Base-by-base conservation (phyloP, 2,888 invertebrate species). In the Cephus sareptanus region DNA sequence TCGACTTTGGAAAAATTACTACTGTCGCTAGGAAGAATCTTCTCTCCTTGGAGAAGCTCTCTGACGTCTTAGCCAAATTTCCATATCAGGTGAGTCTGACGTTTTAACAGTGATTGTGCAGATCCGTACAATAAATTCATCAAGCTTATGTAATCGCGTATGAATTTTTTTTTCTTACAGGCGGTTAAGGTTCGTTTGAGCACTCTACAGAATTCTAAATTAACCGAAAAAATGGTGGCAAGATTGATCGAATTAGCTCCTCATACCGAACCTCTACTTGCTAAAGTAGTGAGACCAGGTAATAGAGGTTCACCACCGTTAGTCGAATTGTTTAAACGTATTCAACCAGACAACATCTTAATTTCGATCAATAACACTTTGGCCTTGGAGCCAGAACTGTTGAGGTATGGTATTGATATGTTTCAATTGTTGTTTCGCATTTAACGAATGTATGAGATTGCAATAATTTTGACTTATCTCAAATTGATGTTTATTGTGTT, bases 361-460 rank as follows among this genome's bases (percentile, higher is more conserved):
- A 94, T 94, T 85, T 95, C 94, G 78, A 94, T 97, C 80, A 96
- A 96, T 90, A 94, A 94, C 86, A 94, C 95, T 23, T 93, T 96
- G 74, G 91, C 93, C 68, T 92, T 95, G 86, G 95, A 95, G 86
- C 93, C 93, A 83, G 94, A 94, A 80, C 89, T 93, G 79, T 90
- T 93, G 83, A 92, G 93, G 83, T 91, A 89, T 92, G 92, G 79
- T 15, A 40, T 40, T 40, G 15, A 12, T 37, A 15, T 6, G 4
- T 40, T 40, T 15, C 1, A 40, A 15, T 40, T 15, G 1, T 40
- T 15, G 37, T 40, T 15, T 40, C 15, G 15, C 0, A 0, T 15
- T 1, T 4, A 40, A 40, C 4, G 15, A 40, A 40, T 40, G 15
- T 40, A 15, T 15, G 15, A 15, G 15, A 6, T 15, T 15, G 1